Base-by-base conservation (phyloP, 2,888 invertebrate species). In the Strigamia crassipes region DNA sequence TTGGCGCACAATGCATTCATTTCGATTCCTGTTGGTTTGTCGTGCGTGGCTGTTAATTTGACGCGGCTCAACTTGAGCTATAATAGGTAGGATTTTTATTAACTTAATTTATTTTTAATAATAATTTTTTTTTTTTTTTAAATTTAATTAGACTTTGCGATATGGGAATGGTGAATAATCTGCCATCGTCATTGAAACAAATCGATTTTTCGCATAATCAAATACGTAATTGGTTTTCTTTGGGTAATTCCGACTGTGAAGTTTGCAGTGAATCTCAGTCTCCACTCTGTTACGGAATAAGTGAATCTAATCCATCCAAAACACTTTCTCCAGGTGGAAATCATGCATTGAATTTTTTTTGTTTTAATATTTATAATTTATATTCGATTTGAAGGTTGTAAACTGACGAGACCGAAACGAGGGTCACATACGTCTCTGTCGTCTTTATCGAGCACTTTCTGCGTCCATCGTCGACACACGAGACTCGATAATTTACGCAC, bases 181-280 rank as follows among this genome's bases (percentile, higher is more conserved):
- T 96, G 88, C 98, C 99, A 0, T 92, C 93, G 61, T 92, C 93
- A 78, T 89, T 99, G 10, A 95, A 96, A 83, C 96, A 97, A 87
- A 89, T 99, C 66, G 98, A 99, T 89, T 90, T 99, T 51, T 96
- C 96, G 78, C 94, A 96, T 87, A 98, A 97, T 88, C 93, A 94
- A 88, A 94, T 97, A 84, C 92, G 93, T 0, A 93, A 94, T 86
- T 97, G 96, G 96, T 95, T 95, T 0, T 42, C 81, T n/a, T 34
- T 78, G 56, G 31, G 82, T n/a, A 56, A 42, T 34, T 42, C 21
- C 15, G 83, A 83, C 41, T 66, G 78, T n/a, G 83, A 83, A 18
- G 23, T 81, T 6, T 13, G 31, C 18, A 27, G 61, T 18, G 83
- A 83, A 51, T 27, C 77, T 31, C 83, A 82, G 66, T 81, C 38